Evolutionary conservation across 2,888 invertebrate species (phyloP), one percentile per base, ranked within the genome.

Genomic region (Arctia plantaginis): DNA sequence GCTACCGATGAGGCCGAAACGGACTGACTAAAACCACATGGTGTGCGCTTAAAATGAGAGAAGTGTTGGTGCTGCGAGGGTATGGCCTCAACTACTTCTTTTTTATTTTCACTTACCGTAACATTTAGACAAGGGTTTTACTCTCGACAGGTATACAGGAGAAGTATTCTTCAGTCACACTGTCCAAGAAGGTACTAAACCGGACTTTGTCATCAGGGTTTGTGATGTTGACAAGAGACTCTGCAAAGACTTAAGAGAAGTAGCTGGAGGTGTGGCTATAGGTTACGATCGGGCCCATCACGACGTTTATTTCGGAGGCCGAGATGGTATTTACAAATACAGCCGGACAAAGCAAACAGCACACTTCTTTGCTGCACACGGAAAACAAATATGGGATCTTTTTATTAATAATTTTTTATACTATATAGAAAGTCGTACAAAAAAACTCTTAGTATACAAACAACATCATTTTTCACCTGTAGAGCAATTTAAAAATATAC

Each of bases 241-340:
- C 30, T 69, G 69, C 59, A 55, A 69, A 27, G 69, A 69, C 27
- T n/a, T 69, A 20, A 69, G 12, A 27, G 59, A 59, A 59, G 59
- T 69, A 4, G 4, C 27, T 27, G 59, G 69, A 41, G 69, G 69
- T 15, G 27, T 39, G 4, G 27, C 69, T 20, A 23, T 69, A 27
- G 39, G 41, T 8, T 69, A 59, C 30, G 69, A 69, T 62, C 27
- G 1, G 0, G 0, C 20, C 39, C 39, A 35, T 27, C 27, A 69
- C 30, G 27, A 55, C 23, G 69, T 69, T 39, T 69, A 41, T 59
- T 69, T 69, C 15, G 69, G 69, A 30, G 41, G 69, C n/a, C 7
- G 55, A 2, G 20, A 69, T 27, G 69, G 69, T n/a, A 69, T 69
- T 20, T 69, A 69, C 23, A 59, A 69, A 69, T 69, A 69, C n/a